These are phyloP conservation scores for Spodoptera littoralis DNA, from an alignment of 2,888 invertebrate species.

Conservation along the genomic window DNA sequence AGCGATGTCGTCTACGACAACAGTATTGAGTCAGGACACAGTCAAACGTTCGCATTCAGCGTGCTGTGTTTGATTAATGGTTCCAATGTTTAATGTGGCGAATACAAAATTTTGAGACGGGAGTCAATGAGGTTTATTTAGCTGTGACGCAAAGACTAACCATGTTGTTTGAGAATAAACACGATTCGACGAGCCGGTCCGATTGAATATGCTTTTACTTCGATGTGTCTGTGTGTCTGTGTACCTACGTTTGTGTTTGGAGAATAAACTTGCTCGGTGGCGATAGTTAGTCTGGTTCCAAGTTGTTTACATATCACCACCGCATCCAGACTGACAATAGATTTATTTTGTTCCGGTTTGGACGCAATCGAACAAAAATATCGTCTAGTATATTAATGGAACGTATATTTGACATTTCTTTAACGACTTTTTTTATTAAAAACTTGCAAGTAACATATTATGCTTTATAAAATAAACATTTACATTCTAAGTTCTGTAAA, in stretches of 20 bases:
- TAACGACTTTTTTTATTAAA: background rate
- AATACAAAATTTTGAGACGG: conserved; percentile 42
- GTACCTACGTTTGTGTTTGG: conserved; percentile 67
- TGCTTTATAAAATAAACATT: too few species aligned
- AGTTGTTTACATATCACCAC: conserved; percentile 78
- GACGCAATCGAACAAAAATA: conserved; percentile 1
- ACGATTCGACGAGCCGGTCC: conserved; percentile 37
- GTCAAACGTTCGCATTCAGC: conserved; percentile 42
- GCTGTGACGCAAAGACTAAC: conserved; percentile 34
- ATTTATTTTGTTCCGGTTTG: conserved; percentile 66
- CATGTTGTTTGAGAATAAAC: conserved; percentile 44
- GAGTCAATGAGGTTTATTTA: conserved; percentile 45
- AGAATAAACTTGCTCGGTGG: conserved; percentile 79
- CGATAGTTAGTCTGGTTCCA: conserved; percentile 71
- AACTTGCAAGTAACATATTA: too few species aligned
- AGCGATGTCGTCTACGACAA: conserved; percentile 51
- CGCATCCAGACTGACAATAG: conserved; percentile 69
- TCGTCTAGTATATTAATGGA: too few species aligned
- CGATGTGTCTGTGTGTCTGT: conserved; percentile 27
- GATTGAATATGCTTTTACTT: conserved; percentile 43
- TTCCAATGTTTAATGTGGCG: conserved; percentile 46
- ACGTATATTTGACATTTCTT: too few species aligned
- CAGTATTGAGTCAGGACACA: conserved; percentile 54
- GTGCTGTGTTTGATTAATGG: conserved; percentile 56
- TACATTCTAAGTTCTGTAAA: too few species aligned